Conservation (phyloP, 1,140 invertebrate species). For the Ceratitis capitata region DNA sequence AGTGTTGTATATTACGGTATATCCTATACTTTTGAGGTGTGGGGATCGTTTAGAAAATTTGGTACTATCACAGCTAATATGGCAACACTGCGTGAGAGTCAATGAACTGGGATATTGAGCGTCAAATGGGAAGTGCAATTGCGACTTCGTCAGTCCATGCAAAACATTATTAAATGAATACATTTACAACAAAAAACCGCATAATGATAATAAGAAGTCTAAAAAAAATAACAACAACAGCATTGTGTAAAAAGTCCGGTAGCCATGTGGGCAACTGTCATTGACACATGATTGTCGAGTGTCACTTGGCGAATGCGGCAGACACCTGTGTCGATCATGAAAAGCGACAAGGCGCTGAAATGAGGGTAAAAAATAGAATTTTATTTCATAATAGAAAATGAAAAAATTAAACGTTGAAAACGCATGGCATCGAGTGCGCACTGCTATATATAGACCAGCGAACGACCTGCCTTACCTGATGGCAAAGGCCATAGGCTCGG, state of each 20-base stretch:
- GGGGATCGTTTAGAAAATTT: too few species aligned
- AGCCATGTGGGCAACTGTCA: conserved; percentile 56
- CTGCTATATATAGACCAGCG: not conserved
- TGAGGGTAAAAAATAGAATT: not conserved
- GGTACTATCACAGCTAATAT: not conserved
- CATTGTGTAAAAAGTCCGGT: conserved; percentile 30
- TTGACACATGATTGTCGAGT: conserved; percentile 53
- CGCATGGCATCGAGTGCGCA: not conserved
- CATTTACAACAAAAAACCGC: not conserved
- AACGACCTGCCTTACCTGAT: not conserved
- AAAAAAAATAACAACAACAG: conserved; percentile 41
- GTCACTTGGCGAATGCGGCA: not conserved
- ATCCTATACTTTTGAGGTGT: too few species aligned
- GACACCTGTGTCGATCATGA: conserved; percentile 39
- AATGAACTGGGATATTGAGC: not conserved
- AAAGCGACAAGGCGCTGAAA: not conserved
- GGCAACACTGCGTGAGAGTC: not conserved
- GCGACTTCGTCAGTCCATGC: not conserved
- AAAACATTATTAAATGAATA: not conserved
- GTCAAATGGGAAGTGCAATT: not conserved
- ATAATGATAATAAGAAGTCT: not conserved
- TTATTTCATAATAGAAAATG: not conserved
- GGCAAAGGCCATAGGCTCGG: not conserved
- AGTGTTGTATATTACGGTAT: too few species aligned
- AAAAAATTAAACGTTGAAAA: not conserved